Conservation (phyloP, 92 coral and sea anemone genomes). For the Hydrozoanthus gracilis region DNA sequence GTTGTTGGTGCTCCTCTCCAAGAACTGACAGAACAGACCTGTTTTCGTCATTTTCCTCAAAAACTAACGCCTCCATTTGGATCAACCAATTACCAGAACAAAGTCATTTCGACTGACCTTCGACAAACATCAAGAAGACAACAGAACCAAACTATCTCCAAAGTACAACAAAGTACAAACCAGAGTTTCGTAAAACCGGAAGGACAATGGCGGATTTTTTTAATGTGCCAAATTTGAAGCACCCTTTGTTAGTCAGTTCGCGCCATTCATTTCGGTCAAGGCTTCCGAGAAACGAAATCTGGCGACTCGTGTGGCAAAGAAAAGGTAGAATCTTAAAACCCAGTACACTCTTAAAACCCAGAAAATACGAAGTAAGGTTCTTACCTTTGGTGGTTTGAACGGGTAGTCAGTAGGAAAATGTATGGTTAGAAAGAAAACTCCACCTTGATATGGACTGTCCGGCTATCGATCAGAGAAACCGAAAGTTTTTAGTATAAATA, state of each 20-base stretch:
- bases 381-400: conserved; percentile 99
- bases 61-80: background rate
- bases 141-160: background rate
- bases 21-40: background rate
- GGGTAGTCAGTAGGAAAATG: conserved; percentile 99
- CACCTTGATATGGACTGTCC: conserved; percentile 99
- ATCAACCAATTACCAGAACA: background rate
- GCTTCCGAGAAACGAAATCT: conserved; percentile 16
- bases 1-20: background rate
- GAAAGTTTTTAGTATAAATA: conserved; percentile 34
- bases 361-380: conserved; percentile 19
- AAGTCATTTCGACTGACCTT: background rate
- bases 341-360: background rate
- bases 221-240: conserved; percentile 38
- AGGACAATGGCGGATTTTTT: conserved; percentile 16
- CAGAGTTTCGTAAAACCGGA: conserved; percentile 32
- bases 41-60: conserved; percentile 25
- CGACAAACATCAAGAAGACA: background rate
- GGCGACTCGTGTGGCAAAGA: background rate
- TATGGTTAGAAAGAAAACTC: conserved; percentile 97
- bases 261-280: conserved; percentile 44
- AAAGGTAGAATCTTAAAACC: background rate
- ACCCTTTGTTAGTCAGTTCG: conserved; percentile 33
- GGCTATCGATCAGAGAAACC: conserved; percentile 75
- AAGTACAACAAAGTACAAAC: conserved; percentile 38